A percentile compares a stretch with the other conserved stretches of the same genome.
phyloP scores from a whole-genome alignment of 2,888 invertebrate genomes.

The Odontocerum albicorne region DNA sequence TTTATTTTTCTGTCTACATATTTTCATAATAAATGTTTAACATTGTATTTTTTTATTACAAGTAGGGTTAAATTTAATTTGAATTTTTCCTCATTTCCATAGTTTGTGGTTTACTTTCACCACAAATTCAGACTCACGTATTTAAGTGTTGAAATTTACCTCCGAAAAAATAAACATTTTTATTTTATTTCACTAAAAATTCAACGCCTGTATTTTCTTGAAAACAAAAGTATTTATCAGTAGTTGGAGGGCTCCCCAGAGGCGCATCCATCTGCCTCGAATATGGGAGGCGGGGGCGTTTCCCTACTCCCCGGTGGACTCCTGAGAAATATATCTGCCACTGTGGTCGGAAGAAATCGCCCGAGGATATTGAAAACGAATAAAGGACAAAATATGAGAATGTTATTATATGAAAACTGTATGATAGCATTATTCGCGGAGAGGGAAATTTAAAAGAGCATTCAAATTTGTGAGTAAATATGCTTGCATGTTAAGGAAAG shows the following conservation, averaged over 20 bases:
- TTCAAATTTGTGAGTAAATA: neutral
- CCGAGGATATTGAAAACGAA: slow-evolving; percentile 24
- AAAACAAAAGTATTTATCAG: slow-evolving; percentile 21
- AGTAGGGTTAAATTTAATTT: too few relatives aligned
- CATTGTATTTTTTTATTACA: too few relatives aligned
- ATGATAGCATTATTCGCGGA: neutral
- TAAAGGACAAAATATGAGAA: slow-evolving; percentile 5
- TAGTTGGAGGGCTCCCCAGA: slow-evolving; percentile 4
- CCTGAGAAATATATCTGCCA: slow-evolving; percentile 5
- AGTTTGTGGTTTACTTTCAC: too few relatives aligned
- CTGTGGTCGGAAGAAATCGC: slow-evolving; percentile 11
- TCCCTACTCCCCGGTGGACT: neutral
- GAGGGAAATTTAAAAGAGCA: neutral
- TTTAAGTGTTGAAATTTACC: too few relatives aligned
- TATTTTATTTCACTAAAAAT: slow-evolving; percentile 8
- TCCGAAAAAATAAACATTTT: too few relatives aligned
- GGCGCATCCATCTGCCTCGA: slow-evolving; percentile 15
- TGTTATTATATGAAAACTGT: neutral
- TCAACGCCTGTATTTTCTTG: slow-evolving; percentile 11
- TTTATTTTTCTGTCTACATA: too few relatives aligned
- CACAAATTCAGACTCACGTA: too few relatives aligned
- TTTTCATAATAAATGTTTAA: too few relatives aligned
- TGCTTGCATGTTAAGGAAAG: too few relatives aligned
- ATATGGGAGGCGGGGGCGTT: neutral
- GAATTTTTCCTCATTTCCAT: too few relatives aligned